Evolutionary conservation across 2,888 invertebrate species (phyloP), one percentile per base, ranked within the genome.

Genomic region (Thecophora atra): DNA sequence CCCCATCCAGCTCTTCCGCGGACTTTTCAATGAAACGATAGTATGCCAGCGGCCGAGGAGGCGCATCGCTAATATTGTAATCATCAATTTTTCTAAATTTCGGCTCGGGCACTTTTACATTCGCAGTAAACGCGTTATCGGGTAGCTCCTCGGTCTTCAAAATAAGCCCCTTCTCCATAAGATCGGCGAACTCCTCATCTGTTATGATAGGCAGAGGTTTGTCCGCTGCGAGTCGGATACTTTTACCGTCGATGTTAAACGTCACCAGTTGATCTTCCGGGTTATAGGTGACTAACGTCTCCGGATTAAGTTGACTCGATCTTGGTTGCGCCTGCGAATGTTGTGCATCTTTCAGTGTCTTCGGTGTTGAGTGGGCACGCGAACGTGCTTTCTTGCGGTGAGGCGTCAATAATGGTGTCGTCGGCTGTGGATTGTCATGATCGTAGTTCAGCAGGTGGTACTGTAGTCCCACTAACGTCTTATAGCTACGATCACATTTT

Each of bases 1-100:
- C 95, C 72, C 97, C 96, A 83, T 98, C 98, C 30, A 98, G 87
- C 84, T 98, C 98, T 85, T 98, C 98, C 0, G 93, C 91, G 11
- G 96, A 95, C 82, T 96, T 95, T 84, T 98, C 98, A 82, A 98
- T 97, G 83, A 96, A 98, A 73, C 96, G 90, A 71, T 97, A 97
- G 82, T 96, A 96, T 0, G 96, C 94, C 85, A 94, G 93, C 0
- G 96, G 94, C 63, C 95, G 89, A 0, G 93, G 88, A 63, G 96
- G 94, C 0, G 95, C 95, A 87, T 95, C 94, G 79, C 91, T 90
- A 67, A 95, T 93, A 80, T 91, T 89, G 85, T 95, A 96, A 83
- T 93, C 92, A 11, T 92, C 91, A 65, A 96, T 89, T 72, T 94
- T 89, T 76, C 89, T 89, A 81, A 89, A 93, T 74, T 88, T 88